phyloP scores from a whole-genome alignment of 2,888 invertebrate species.

The Watsonalla cultraria region DNA sequence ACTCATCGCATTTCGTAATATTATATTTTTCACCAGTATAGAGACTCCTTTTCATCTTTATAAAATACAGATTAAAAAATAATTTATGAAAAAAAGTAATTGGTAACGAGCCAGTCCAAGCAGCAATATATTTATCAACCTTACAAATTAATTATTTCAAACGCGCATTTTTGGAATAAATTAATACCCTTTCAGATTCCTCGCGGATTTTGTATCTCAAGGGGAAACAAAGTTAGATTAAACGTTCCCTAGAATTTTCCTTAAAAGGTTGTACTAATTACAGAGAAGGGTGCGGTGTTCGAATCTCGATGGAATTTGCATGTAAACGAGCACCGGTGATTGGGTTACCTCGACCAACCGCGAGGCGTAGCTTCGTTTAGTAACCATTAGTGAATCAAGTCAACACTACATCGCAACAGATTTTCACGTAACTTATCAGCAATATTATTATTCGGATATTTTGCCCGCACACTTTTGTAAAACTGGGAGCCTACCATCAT shows the following conservation, averaged over 20 bases:
- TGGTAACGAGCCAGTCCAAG: no score
- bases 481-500: no score
- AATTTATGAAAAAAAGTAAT: no score
- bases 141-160: not conserved
- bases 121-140: not conserved
- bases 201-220: not conserved
- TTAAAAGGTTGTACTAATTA: conserved; percentile 7
- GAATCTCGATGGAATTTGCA: conserved; percentile 43
- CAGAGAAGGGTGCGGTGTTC: conserved; percentile 6
- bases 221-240: conserved; percentile 1
- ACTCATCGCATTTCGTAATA: no score
- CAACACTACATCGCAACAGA: not conserved
- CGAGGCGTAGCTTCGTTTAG: conserved; percentile 13
- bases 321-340: conserved; percentile 51
- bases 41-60: no score
- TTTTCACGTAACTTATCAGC: not conserved
- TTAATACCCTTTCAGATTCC: not conserved
- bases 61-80: no score
- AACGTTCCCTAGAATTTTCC: conserved; percentile 6
- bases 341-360: conserved; percentile 32
- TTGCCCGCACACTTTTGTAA: not conserved
- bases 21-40: no score
- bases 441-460: not conserved
- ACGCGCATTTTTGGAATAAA: not conserved
- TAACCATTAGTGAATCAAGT: conserved; percentile 33